Base-by-base conservation (phyloP, 2,113 vertebrate species). In the Podilymbus podiceps region DNA sequence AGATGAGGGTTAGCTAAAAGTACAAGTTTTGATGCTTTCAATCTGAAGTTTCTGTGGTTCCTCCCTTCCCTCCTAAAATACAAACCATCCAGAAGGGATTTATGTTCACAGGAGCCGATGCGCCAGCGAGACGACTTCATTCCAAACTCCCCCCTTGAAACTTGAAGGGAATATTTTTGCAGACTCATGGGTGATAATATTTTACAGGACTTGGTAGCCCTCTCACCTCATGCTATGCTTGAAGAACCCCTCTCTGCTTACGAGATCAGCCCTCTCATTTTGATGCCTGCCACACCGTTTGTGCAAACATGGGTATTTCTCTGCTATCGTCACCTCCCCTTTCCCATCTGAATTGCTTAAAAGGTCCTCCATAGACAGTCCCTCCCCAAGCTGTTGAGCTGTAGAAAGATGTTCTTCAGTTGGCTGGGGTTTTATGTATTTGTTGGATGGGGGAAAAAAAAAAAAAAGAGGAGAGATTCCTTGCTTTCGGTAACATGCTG, bases 81-180 rank as follows among this genome's bases (percentile, higher is more conserved):
- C 59, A 19, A 31, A 69, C 17, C 46, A 42, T 14, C 25, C 83
- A 12, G 33, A 19, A 25, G 28, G 69, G 68, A 44, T 73, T 80
- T 59, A 3, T 18, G 9, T 28, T 59, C 64, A 13, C 58, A 35
- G 67, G 20, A 79, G 46, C 35, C 2, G 2, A 81, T 40, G 24
- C 1, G 1, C 20, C 55, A 56, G 23, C 0, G 3, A 30, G 27
- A 21, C 47, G 40, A 1, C 44, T 33, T 24, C 30, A 20, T 59
- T 38, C 73, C 90, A 55, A 46, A 35, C 58, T 58, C 5, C 22
- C 15, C 23, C 50, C 68, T 38, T 12, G 50, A 66, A 47, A 30
- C 44, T 13, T 5, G 7, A 33, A 81, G 55, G n/a, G 28, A 49
- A 33, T 17, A n/a, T 17, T 80, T 74, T 66, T 72, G 62, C 71